Evolutionary conservation across 2,888 invertebrate species (phyloP).

Genomic region (Lymantria dispar): DNA sequence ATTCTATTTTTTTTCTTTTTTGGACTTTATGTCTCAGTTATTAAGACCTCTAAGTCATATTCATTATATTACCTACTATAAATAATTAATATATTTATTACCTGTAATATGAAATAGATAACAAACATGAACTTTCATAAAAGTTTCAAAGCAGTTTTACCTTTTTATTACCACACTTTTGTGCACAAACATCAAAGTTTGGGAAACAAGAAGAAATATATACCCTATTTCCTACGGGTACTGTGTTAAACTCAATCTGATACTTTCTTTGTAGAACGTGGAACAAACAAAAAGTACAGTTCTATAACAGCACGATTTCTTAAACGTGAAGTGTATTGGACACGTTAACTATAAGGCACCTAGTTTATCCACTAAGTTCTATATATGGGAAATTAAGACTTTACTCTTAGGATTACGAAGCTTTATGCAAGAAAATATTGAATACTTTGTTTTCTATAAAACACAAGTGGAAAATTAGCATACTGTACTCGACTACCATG

Average conservation of each 20-base stretch:
- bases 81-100: neutral
- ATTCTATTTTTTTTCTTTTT: too few relatives aligned
- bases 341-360: too few relatives aligned
- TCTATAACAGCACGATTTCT: constrained; percentile 9
- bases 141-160: constrained; percentile 1
- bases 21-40: too few relatives aligned
- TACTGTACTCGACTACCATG: too few relatives aligned
- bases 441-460: too few relatives aligned
- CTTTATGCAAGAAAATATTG: too few relatives aligned
- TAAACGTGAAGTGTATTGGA: constrained; percentile 16
- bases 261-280: constrained; percentile 7
- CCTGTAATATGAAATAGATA: neutral
- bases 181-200: constrained; percentile 1
- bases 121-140: neutral
- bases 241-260: constrained; percentile 8
- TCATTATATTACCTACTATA: too few relatives aligned
- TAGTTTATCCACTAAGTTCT: too few relatives aligned
- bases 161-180: constrained; percentile 3
- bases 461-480: too few relatives aligned
- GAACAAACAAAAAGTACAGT: constrained; percentile 16
- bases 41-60: too few relatives aligned
- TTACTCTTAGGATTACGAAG: too few relatives aligned
- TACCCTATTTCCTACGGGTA: constrained; percentile 1
- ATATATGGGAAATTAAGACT: too few relatives aligned
- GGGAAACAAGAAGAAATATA: constrained; percentile 1